Base-by-base conservation (phyloP, 1,140 invertebrate species). In the Atta cephalotes region DNA sequence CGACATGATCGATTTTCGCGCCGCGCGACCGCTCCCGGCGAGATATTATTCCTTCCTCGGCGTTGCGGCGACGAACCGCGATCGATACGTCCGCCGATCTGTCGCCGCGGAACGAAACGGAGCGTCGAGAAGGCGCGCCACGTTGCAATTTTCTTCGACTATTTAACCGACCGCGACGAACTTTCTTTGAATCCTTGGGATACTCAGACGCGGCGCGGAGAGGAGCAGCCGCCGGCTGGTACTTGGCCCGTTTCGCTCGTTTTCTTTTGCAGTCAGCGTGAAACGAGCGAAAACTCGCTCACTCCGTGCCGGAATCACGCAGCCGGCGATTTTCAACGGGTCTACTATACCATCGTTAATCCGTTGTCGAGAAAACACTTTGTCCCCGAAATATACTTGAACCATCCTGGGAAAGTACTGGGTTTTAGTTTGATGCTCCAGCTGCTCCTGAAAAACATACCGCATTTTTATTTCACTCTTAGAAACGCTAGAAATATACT, bases 181-280 rank as follows among this genome's bases (percentile, higher is more conserved):
- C 56, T 88, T 79, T 86, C 78, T 86, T 90, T 87, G 87, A 85
- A 88, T 90, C 72, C 85, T 71, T 62, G 63, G 62, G 66, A 68
- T 45, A 45, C 35, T 16, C 49, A 0, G 39, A 7, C n/a, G 66
- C 66, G 66, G 66, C 14, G 39, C 39, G 58, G 16, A 56, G 53
- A 63, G 25, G 3, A 28, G 14, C 25, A 9, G 45, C 62, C 80
- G 56, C 45, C 60, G 78, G 58, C 85, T 78, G 63, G 28, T 74
- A 71, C 62, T 45, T 62, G 63, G 77, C 49, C 66, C 88, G 62
- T 65, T 80, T 77, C 80, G 80, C 80, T 84, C 80, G 70, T 84
- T 84, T 84, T 84, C 80, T 84, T 84, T 84, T 51, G 56, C 80
- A 84, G 56, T 25, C 80, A 76, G 56, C 70, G 80, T 84, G 80